Conservation (phyloP, 2,797 vertebrate species). For the Tamandua tetradactyla region DNA sequence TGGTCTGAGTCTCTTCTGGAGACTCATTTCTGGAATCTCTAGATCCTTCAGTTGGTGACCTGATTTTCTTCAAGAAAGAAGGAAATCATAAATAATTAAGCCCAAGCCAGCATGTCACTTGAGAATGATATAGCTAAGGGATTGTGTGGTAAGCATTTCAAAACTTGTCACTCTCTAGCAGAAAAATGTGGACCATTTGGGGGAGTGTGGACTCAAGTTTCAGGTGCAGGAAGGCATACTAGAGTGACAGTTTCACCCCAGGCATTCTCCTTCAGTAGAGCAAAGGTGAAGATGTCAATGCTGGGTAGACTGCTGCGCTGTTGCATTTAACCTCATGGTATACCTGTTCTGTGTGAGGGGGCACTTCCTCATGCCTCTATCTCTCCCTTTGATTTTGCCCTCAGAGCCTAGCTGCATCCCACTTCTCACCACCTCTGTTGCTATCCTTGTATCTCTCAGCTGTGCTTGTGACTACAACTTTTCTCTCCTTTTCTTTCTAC, state of each 20-base stretch:
- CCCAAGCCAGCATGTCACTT: not conserved
- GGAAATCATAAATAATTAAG: not conserved
- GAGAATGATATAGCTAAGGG: not conserved
- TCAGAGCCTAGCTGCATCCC: not conserved
- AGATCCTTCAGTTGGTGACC: not conserved
- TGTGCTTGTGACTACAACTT: not conserved
- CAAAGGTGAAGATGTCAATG: rapidly evolving
- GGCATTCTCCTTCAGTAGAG: not conserved
- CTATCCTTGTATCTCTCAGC: no score
- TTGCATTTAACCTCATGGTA: not conserved
- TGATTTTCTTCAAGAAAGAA: not conserved
- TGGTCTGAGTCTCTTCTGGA: not conserved
- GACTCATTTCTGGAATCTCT: not conserved
- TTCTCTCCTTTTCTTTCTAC: not conserved
- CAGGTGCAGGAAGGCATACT: no score
- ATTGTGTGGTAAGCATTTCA: no score
- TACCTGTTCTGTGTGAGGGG: not conserved
- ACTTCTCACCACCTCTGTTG: not conserved
- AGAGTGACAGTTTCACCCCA: not conserved
- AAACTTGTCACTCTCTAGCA: no score
- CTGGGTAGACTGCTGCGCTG: no score
- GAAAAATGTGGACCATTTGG: not conserved
- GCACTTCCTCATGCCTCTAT: not conserved
- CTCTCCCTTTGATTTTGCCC: no score
- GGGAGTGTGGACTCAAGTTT: not conserved